A percentile compares a stretch with the other conserved stretches of the same genome.
phyloP scores from a whole-genome alignment of 2,113 vertebrate species.

The Promerops cafer region DNA sequence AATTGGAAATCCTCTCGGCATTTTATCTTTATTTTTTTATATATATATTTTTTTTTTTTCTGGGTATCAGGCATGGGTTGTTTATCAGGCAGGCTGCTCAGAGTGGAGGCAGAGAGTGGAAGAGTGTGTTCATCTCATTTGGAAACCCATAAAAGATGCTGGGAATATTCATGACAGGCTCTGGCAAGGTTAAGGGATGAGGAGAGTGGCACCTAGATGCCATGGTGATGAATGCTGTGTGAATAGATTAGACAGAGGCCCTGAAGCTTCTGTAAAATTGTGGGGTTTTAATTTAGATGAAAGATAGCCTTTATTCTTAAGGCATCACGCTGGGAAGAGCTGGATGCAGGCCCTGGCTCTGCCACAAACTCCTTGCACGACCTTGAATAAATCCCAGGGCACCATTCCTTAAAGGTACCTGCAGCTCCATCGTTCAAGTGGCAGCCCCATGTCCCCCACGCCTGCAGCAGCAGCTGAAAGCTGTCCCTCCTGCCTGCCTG shows the following conservation, averaged over 20 bases:
- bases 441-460: not conserved
- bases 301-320: constrained; percentile 23
- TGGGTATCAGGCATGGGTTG: not conserved
- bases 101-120: not conserved
- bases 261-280: not conserved
- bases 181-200: constrained; percentile 46
- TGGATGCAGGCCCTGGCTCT: not conserved
- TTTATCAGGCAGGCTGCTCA: not conserved
- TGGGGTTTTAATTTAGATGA: constrained; percentile 48
- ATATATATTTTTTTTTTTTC: too few species aligned
- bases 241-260: constrained; percentile 40
- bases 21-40: not conserved
- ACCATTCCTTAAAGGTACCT: accelerated
- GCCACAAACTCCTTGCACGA: not conserved
- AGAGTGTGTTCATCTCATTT: not conserved
- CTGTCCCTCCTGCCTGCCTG: not conserved
- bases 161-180: constrained; percentile 48
- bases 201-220: constrained; percentile 46
- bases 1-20: not conserved
- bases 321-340: not conserved
- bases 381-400: constrained; percentile 1
- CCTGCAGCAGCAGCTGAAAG: not conserved
- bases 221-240: constrained; percentile 34
- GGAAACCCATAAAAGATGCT: not conserved
- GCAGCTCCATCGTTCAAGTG: not conserved